Evolutionary conservation across 2,888 invertebrate species (phyloP), one percentile per base, ranked within the genome.

Genomic region (Chalcis sispes): DNA sequence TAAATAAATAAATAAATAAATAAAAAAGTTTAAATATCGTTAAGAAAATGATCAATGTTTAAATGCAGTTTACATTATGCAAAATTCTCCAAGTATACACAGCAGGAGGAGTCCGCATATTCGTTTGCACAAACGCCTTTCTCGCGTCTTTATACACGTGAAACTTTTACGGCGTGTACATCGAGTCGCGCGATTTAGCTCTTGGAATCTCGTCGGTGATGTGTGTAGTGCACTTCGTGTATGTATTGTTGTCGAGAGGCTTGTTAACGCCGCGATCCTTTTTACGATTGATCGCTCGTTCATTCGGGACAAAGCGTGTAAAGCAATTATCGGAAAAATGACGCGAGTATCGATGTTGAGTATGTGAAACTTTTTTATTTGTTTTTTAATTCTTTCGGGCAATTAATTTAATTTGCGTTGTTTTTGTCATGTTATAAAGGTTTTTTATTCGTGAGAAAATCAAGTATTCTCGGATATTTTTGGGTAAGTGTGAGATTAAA

Each of bases 121-220:
- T n/a, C 23, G 54, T 66, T 54, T 54, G 54, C 65, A 66, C 54
- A 66, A 66, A 66, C 36, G 52, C 54, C 65, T 66, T 66, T 66
- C 65, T 66, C 52, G 65, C 52, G 40, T 25, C 27, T 62, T 61
- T 48, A 25, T 13, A 48, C 62, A 46, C 36, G 52, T 40, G 40
- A 8, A 40, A 40, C 50, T 32, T 64, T 29, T 48, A 8, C 48
- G 4, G 36, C 36, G 15, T n/a, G n/a, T 32, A 8, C 42, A 32
- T n/a, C n/a, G 20, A 10, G 32, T n/a, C 32, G 32, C 32, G 5
- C 32, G 32, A 3, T 32, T 8, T 3, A 32, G 8, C 32, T n/a
- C n/a, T 3, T 3, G 8, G 48, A 52, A 65, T 52, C 52, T 36
- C 52, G 52, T 15, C 32, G 36, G 27, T 32, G 32, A n/a, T 32